Conservation (phyloP, 2,113 vertebrate species). For the Tachycineta bicolor region DNA sequence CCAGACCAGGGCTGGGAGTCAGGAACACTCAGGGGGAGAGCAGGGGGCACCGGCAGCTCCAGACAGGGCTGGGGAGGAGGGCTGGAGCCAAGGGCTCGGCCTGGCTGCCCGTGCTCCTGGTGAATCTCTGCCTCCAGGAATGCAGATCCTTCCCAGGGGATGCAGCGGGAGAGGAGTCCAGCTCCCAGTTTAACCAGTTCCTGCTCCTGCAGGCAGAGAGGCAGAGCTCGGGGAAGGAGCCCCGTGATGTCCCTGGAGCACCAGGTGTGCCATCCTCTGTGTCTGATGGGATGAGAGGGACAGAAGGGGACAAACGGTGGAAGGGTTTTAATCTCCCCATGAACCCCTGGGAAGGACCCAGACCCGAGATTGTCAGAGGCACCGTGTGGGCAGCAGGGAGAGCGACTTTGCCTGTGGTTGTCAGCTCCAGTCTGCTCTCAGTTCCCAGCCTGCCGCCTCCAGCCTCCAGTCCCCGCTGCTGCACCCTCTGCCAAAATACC, state of each 20-base stretch:
- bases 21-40: accelerated
- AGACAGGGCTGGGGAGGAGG: neutral
- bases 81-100: neutral
- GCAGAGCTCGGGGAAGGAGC: too few relatives aligned
- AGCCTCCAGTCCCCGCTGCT: neutral
- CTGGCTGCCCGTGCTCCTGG: neutral
- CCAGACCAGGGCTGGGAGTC: neutral
- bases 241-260: neutral
- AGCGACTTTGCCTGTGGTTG: accelerated
- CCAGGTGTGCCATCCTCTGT: accelerated
- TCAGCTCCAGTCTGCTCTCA: neutral
- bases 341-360: neutral
- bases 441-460: neutral
- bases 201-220: neutral
- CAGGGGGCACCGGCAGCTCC: neutral
- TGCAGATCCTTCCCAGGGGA: accelerated
- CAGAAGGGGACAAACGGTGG: neutral
- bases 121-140: neutral
- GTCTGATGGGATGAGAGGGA: neutral
- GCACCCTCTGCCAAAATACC: neutral
- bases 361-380: neutral
- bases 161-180: neutral
- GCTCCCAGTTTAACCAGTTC: neutral
- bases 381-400: neutral
- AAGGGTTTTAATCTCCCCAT: neutral